Conservation (phyloP, 2,888 invertebrate species). For the Lepas anatifera region DNA sequence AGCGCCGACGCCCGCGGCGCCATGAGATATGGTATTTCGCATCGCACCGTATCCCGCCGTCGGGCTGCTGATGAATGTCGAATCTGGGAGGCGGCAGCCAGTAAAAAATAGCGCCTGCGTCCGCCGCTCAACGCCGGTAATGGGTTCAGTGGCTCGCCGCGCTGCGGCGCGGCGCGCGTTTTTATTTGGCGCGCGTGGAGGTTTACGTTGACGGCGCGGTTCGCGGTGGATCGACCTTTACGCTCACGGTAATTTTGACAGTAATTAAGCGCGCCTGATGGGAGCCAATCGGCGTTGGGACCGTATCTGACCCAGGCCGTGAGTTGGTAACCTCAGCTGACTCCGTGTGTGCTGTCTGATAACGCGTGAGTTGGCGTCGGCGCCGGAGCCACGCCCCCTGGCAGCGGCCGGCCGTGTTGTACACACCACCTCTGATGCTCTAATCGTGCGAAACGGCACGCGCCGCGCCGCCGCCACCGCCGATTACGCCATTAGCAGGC, state of each 20-base stretch:
- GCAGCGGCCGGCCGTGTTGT: neutral
- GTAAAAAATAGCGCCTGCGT: neutral
- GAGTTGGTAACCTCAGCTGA: too few species aligned
- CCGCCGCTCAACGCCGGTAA: neutral
- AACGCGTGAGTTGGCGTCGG: neutral
- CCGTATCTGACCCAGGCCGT: neutral
- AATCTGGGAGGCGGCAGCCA: neutral
- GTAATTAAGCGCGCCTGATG: constrained; percentile 1
- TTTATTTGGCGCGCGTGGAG: neutral
- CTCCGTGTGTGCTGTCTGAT: too few species aligned
- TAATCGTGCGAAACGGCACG: neutral
- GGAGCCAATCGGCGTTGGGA: neutral
- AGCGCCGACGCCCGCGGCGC: neutral
- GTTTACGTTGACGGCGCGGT: neutral
- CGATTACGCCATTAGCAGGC: neutral
- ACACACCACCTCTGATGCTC: neutral
- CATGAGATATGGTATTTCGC: constrained; percentile 10
- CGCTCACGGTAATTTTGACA: constrained; percentile 6
- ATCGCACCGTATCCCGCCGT: neutral
- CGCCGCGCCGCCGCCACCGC: neutral
- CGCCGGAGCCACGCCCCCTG: neutral
- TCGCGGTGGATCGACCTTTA: neutral
- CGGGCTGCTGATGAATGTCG: neutral
- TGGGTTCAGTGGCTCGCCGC: neutral
- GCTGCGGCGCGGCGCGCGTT: neutral